A percentile compares a stretch with the other conserved stretches of the same genome.
Evolutionary conservation across 2,888 invertebrate genomes (phyloP).

Genomic region (Andrena bicolor): DNA sequence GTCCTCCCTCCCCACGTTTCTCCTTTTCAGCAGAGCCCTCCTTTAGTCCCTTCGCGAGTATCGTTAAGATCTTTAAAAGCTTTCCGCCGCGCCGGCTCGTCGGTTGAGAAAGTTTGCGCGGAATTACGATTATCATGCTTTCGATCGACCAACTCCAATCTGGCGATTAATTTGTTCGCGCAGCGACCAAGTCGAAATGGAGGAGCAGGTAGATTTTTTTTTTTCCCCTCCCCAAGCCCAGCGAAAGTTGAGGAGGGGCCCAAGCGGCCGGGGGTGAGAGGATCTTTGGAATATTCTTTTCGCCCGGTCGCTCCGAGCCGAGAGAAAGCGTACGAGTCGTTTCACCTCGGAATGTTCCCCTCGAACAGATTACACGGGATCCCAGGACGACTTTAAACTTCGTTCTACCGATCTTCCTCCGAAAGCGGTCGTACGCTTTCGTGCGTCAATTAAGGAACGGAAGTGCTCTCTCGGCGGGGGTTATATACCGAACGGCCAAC

Average conservation of each 20-base stretch:
- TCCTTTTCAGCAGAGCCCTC: constrained; percentile 34
- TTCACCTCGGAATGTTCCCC: constrained; percentile 30
- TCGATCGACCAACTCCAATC: constrained; percentile 46
- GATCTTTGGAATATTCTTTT: constrained; percentile 3
- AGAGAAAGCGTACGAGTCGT: constrained; percentile 20
- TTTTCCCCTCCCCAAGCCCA: neutral
- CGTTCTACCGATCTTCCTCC: constrained; percentile 28
- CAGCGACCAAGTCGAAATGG: neutral
- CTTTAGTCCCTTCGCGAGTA: constrained; percentile 52
- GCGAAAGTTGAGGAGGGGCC: neutral
- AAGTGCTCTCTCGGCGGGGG: constrained; percentile 27
- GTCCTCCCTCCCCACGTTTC: constrained; percentile 13
- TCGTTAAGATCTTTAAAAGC: constrained; percentile 70
- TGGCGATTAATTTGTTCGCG: constrained; percentile 38
- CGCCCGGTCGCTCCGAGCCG: neutral
- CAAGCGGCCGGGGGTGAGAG: neutral
- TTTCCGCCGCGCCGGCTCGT: constrained; percentile 25
- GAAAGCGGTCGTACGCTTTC: constrained; percentile 14
- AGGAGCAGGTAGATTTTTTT: neutral
- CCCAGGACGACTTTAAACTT: constrained; percentile 55
- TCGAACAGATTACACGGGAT: constrained; percentile 39
- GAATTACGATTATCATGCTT: constrained; percentile 71
- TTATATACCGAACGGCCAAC: constrained; percentile 8
- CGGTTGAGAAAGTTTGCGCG: constrained; percentile 57
- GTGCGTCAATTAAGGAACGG: constrained; percentile 55